Conservation (phyloP, 2,797 vertebrate species). For the Acrocephalus scirpaceus region DNA sequence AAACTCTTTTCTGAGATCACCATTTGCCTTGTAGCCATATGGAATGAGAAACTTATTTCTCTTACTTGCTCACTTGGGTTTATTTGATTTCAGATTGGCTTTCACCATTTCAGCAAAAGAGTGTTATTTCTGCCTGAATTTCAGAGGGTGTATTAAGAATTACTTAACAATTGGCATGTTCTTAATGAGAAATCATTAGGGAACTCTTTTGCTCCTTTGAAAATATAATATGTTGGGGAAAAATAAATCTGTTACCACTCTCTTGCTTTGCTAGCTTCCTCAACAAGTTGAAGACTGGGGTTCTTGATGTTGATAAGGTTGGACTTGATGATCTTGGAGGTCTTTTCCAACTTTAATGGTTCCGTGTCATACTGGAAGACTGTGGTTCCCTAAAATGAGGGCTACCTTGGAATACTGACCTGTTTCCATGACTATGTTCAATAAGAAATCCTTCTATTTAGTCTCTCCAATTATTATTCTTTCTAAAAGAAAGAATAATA, state of each 20-base stretch:
- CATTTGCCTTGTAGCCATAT: neutral
- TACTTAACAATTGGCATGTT: constrained; percentile 23
- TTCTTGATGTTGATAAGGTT: neutral
- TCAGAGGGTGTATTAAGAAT: neutral
- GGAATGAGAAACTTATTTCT: neutral
- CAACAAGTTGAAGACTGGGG: neutral
- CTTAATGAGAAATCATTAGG: neutral
- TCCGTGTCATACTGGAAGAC: neutral
- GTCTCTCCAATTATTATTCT: neutral
- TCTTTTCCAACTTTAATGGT: neutral
- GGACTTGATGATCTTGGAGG: neutral
- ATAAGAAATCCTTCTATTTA: neutral
- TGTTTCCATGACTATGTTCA: neutral
- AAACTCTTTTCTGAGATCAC: neutral
- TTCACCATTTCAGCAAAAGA: neutral
- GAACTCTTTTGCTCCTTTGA: neutral
- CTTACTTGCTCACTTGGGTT: neutral
- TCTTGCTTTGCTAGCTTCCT: neutral
- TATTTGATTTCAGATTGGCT: neutral
- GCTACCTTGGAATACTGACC: neutral
- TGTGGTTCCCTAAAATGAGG: constrained; percentile 13
- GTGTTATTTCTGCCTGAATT: constrained; percentile 10
- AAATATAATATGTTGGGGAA: neutral
- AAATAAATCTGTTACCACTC: neutral
- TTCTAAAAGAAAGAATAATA: neutral